Evolutionary conservation across 2,113 vertebrate species (phyloP).

Genomic region (western clawed frog (Xenopus tropicalis)): UCB_Xtro_10.0 CM004445.2:92277501-92278000

Average conservation of each 20-base stretch:
- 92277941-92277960: neutral
- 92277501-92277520: too few species aligned
- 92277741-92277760: neutral
- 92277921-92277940: neutral
- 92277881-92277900: conserved; percentile 15
- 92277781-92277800: neutral
- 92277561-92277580: too few species aligned
- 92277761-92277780: neutral
- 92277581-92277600: conserved; percentile 1
- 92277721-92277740: neutral
- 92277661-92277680: conserved; percentile 15
- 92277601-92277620: conserved; percentile 21
- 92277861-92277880: neutral
- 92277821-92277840: too few species aligned
- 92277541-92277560: too few species aligned
- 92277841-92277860: neutral
- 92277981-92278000: neutral
- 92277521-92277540: too few species aligned
- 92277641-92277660: conserved; percentile 27
- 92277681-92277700: conserved; percentile 37
- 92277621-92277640: conserved; percentile 32
- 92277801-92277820: too few species aligned
- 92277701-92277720: conserved; percentile 6
- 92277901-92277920: neutral
- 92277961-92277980: neutral